Evolutionary conservation across 2,113 vertebrate genomes (phyloP), one percentile per base, ranked within the genome.

Genomic region (Daphoenositta chrysoptera): DNA sequence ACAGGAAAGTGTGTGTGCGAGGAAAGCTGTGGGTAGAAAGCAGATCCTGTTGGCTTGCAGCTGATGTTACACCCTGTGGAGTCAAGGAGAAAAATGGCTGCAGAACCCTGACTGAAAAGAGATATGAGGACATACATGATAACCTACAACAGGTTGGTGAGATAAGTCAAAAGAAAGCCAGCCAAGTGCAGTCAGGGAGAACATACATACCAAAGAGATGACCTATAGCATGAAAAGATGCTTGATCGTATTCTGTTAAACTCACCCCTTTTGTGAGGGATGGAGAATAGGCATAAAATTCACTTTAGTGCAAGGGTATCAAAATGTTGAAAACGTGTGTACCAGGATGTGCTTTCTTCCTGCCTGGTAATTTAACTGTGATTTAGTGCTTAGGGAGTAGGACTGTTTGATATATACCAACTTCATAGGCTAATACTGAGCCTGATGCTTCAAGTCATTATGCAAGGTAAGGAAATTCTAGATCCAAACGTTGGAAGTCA

Each of bases 341-440:
- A 58, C 2, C 26, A 40, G 6, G 6, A 9, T 24, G 18, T 3
- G 2, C 18, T 5, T 81, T 84, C 83, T 66, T 15, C 1, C 0
- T 56, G 72, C 24, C 33, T 69, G 21, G 9, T 73, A 35, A 56
- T 48, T 51, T 57, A 76, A 65, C 24, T 73, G 27, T 61, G 42
- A 2, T 23, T 10, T 23, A 5, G 4, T 81, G 31, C 14, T 89
- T 56, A 40, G 1, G 9, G n/a, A 75, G 19, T 22, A 51, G 11
- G 5, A 58, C 20, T 87, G 18, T 53, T 66, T 92, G 69, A 48
- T 8, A 19, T 6, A 15, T 0, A 2, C 35, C 44, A 56, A 8
- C 16, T 58, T 84, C 24, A 6, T 2, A 42, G 33, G 54, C 42
- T 73, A 14, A 60, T 51, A 57, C 35, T 82, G 45, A 89, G 24